Evolutionary conservation across 2,797 vertebrate species (phyloP), one percentile per base, ranked within the genome.

Genomic region (Propithecus deckenii): DNA sequence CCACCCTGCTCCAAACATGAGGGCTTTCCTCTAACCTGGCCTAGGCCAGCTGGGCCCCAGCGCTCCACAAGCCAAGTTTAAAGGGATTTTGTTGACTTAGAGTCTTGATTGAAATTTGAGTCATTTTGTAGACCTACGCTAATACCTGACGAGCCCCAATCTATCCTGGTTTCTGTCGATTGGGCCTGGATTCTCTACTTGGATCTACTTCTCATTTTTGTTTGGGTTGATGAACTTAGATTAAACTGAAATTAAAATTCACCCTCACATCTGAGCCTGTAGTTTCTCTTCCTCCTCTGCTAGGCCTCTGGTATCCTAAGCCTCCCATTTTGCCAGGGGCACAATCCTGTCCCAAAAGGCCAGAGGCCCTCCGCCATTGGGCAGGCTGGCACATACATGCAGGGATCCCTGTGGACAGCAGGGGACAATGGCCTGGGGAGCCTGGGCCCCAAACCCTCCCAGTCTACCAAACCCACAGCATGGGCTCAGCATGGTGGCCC

Each of bases 161-260:
- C 20, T 86, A 3, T 4, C 14, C 74, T 18, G 48, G 14, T 28
- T 89, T 52, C 95, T 59, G 15, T 11, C 80, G 43, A 1, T n/a
- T 32, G 2, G 43, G 43, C 23, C 48, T 80, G 69, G 55, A 65
- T 85, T 84, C 41, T 78, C 91, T 59, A 55, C n/a, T 59, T n/a
- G 23, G 18, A 2, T 46, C 75, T 75, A 46, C 10, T 63, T 80
- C 52, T 41, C 15, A 75, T 38, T 89, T 85, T 89, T 41, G 61
- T 79, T 85, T 91, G 89, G 13, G 43, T 28, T 43, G 15, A 50
- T 72, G 92, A 86, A 72, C 7, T 86, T 74, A 65, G 35, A 76
- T 43, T 81, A 81, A 91, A 71, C 65, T 46, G 35, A 78, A 38
- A 67, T 71, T 38, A 84, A 65, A 81, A 91, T 22, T 93, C n/a